Evolutionary conservation across 1,140 invertebrate species (phyloP), one percentile per base, ranked within the genome.

Genomic region (Matsumurasca onukii): DNA sequence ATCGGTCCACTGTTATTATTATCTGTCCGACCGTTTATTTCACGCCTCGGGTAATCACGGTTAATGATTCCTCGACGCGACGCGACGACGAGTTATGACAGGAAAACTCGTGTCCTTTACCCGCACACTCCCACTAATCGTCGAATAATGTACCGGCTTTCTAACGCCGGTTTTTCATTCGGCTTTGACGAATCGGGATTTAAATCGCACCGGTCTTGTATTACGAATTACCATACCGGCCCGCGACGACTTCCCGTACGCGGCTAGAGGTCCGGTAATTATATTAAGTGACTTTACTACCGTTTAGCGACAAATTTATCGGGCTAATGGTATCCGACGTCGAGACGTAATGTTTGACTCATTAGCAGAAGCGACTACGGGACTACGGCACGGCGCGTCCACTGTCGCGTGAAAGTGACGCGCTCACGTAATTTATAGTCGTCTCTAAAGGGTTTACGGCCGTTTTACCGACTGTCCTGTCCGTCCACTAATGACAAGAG

Each of bases 1-100:
- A 59, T 59, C 55, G 55, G 55, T 59, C 55, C 55, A 27, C 55
- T 59, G 55, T 59, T 59, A 59, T 59, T 59, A 59, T 59, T 59
- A 22, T 59, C 30, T 59, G 55, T 59, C 55, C 25, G 55, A 27
- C 55, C 22, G 55, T 59, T 59, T 59, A 59, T 59, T 59, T 59
- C 55, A 59, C 55, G 55, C 55, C 55, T 59, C 30, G 9, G 25
- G 55, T 59, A 59, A 59, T 59, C 22, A 27, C 30, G 13, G 55
- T 25, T 59, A 29, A 59, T 59, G 55, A 59, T 59, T 12, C 55
- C 3, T 22, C 55, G 25, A 2, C 55, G 55, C 55, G 55, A 27
- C 55, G 9, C 55, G 22, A 59, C 55, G 55, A n/a, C n/a, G n/a
- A n/a, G n/a, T n/a, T n/a, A n/a, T n/a, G 22, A 27, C 25, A 27